phyloP scores from a whole-genome alignment of 1,140 invertebrate genomes.

The Drosophila tsacasi region DNA sequence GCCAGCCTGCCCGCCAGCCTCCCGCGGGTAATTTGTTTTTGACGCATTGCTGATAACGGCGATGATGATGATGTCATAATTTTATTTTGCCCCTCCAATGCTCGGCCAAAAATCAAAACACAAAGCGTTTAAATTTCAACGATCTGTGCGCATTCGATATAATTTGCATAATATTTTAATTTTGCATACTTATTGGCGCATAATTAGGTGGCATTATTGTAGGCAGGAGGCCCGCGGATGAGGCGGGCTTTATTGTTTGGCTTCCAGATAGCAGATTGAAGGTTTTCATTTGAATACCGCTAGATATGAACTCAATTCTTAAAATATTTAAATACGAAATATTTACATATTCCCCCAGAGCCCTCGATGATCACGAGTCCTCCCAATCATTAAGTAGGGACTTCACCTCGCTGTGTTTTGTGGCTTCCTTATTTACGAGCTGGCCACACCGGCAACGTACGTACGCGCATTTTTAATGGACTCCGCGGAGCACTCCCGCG shows the following conservation, averaged over 20 bases:
- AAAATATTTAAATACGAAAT: too few relatives aligned
- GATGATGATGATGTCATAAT: constrained; percentile 74
- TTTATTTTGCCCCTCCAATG: constrained; percentile 39
- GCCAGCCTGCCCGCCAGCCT: constrained; percentile 14
- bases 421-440: constrained; percentile 38
- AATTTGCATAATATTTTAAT: constrained; percentile 81
- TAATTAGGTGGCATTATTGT: constrained; percentile 60
- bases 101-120: constrained; percentile 63
- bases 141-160: constrained; percentile 38
- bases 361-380: too few relatives aligned
- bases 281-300: constrained; percentile 6
- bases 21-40: constrained; percentile 69
- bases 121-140: constrained; percentile 66
- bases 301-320: too few relatives aligned
- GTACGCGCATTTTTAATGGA: constrained; percentile 73
- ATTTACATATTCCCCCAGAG: too few relatives aligned
- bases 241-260: constrained; percentile 42
- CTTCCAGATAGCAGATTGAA: constrained; percentile 1
- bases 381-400: neutral
- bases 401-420: neutral
- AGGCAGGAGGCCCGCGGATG: neutral
- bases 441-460: constrained; percentile 39
- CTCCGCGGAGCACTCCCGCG: constrained; percentile 32
- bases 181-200: constrained; percentile 69
- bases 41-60: constrained; percentile 52